These are phyloP conservation scores for Ashinkailepas kermadecensis DNA, from an alignment of 2,888 invertebrate genomes.

Conservation along the genomic window DNA sequence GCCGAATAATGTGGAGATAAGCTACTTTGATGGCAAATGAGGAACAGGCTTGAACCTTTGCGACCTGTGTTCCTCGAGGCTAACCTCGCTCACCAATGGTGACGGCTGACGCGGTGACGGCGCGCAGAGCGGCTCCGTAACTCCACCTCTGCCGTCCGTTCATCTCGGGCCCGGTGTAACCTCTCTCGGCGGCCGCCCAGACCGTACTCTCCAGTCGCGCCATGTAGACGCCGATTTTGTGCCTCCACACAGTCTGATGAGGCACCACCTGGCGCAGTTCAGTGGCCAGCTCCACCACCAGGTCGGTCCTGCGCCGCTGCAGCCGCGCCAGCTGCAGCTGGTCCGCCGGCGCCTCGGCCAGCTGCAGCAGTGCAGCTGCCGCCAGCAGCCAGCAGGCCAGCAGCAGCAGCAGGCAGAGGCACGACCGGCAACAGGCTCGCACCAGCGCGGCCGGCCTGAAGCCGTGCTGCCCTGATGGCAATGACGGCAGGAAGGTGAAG, in stretches of 20 bases:
- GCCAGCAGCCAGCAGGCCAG: conserved; percentile 14
- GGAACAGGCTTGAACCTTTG: too few species aligned
- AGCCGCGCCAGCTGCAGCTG: neutral
- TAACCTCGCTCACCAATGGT: neutral
- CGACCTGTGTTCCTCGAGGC: too few species aligned
- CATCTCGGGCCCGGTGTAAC: neutral
- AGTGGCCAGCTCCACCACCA: conserved; percentile 36
- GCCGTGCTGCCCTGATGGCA: neutral
- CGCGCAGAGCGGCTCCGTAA: neutral
- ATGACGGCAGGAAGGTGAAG: neutral
- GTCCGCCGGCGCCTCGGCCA: conserved; percentile 1
- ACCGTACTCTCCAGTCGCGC: conserved; percentile 11
- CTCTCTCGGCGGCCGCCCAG: neutral
- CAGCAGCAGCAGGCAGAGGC: neutral
- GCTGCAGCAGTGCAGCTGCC: conserved; percentile 11
- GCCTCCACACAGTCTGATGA: conserved; percentile 35
- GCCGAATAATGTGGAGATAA: too few species aligned
- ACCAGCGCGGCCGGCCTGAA: neutral
- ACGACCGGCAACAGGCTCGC: neutral
- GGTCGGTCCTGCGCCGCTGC: conserved; percentile 29
- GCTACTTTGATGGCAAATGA: too few species aligned
- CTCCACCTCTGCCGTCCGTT: neutral
- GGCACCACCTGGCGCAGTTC: conserved; percentile 36
- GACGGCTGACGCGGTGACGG: neutral
- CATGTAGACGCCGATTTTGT: conserved; percentile 34